phyloP scores from a whole-genome alignment of 2,888 invertebrate species.

The Brenthis hecate region DNA sequence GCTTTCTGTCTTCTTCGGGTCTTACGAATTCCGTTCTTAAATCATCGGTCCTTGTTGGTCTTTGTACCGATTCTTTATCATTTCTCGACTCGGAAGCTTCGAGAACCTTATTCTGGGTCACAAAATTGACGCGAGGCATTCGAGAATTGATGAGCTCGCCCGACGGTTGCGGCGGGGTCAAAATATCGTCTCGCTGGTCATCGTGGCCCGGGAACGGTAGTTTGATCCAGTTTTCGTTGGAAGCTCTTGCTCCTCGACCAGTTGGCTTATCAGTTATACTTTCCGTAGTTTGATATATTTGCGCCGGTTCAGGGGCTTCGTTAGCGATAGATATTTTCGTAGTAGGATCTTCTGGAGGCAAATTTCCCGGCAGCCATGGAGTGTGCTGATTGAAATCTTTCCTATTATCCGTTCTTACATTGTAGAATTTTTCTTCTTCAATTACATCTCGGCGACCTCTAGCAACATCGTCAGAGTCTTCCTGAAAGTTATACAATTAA shows the following conservation, averaged over 20 bases:
- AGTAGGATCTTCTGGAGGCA: slow-evolving; percentile 69
- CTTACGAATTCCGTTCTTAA: slow-evolving; percentile 75
- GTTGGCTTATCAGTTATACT: slow-evolving; percentile 77
- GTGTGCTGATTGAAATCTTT: slow-evolving; percentile 53
- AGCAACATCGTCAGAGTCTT: slow-evolving; percentile 53
- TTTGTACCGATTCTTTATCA: slow-evolving; percentile 74
- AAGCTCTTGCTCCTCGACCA: slow-evolving; percentile 82
- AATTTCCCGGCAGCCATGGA: slow-evolving; percentile 72
- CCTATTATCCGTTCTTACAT: slow-evolving; percentile 59
- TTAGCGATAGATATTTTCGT: slow-evolving; percentile 71
- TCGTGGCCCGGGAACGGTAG: slow-evolving; percentile 76
- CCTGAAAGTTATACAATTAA: slow-evolving; percentile 45
- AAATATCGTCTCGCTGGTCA: slow-evolving; percentile 63
- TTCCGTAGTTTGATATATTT: slow-evolving; percentile 70
- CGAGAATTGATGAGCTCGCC: slow-evolving; percentile 81
- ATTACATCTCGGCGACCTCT: slow-evolving; percentile 74
- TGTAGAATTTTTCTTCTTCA: slow-evolving; percentile 75
- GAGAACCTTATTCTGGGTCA: slow-evolving; percentile 83
- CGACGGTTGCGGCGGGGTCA: slow-evolving; percentile 78
- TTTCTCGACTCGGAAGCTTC: slow-evolving; percentile 77
- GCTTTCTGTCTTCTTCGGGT: slow-evolving; percentile 63
- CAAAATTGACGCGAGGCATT: slow-evolving; percentile 85
- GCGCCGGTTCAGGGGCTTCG: slow-evolving; percentile 58
- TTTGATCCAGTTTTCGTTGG: slow-evolving; percentile 84
- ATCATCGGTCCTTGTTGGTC: slow-evolving; percentile 68